Evolutionary conservation across 2,888 invertebrate species (phyloP).

Genomic region (Idaea biselata): DNA sequence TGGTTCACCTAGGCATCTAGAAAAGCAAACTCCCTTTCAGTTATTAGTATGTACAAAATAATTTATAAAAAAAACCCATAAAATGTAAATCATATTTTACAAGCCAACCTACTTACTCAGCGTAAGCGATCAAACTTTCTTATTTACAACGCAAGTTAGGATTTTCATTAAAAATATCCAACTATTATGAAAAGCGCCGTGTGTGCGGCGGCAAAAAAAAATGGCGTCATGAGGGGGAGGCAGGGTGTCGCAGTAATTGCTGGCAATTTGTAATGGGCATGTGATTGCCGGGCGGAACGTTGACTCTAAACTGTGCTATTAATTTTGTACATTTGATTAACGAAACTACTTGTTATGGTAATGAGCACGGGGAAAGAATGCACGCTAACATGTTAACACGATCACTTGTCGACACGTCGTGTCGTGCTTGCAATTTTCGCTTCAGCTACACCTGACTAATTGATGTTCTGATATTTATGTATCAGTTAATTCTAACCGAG

Average conservation of each 20-base stretch:
- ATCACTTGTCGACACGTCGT: conserved; percentile 73
- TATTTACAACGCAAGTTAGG: conserved; percentile 2
- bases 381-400: conserved; percentile 72
- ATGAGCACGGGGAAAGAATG: conserved; percentile 77
- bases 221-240: conserved; percentile 53
- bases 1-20: too few relatives aligned
- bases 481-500: not conserved
- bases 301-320: conserved; percentile 77
- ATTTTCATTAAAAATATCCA: conserved; percentile 5
- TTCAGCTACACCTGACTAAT: conserved; percentile 56
- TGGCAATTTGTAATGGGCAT: conserved; percentile 77
- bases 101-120: not conserved
- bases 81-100: not conserved
- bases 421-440: conserved; percentile 70
- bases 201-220: conserved; percentile 50
- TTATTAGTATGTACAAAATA: too few relatives aligned
- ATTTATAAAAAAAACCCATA: not conserved
- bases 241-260: conserved; percentile 70
- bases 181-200: conserved; percentile 37
- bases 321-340: conserved; percentile 81
- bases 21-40: too few relatives aligned
- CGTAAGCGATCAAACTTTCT: not conserved
- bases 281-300: conserved; percentile 76
- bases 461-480: conserved; percentile 33
- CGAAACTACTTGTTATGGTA: conserved; percentile 80